These are phyloP conservation scores for Trachops cirrhosus DNA, from an alignment of 2,797 vertebrate genomes.

Conservation along the genomic window DNA sequence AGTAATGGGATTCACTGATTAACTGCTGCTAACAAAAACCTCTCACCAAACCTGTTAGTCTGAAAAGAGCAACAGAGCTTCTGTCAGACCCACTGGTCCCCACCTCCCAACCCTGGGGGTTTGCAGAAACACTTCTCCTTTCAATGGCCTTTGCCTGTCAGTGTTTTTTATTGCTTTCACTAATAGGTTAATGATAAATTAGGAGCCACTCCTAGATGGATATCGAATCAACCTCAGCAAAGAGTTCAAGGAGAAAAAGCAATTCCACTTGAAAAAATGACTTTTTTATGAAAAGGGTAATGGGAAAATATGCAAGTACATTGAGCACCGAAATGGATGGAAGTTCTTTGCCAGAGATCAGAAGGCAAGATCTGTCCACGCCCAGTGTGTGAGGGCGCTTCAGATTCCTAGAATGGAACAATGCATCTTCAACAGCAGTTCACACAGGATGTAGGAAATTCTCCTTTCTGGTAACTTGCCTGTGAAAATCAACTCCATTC, in stretches of 20 bases:
- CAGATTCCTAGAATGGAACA: neutral
- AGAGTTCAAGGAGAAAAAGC: conserved; percentile 82
- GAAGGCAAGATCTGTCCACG: neutral
- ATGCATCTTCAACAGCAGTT: neutral
- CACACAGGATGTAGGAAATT: neutral
- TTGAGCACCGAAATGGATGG: conserved; percentile 58
- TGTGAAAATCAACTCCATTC: neutral
- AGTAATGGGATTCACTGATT: conserved; percentile 83
- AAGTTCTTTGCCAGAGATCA: conserved; percentile 4
- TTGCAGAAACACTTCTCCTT: conserved; percentile 79
- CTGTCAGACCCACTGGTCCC: conserved; percentile 65
- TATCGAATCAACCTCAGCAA: conserved; percentile 71
- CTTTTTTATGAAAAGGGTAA: conserved; percentile 68
- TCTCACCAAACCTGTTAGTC: conserved; percentile 76
- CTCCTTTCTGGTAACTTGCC: conserved; percentile 3
- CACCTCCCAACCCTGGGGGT: conserved; percentile 54
- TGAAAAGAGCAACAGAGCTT: conserved; percentile 71
- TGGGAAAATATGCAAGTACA: conserved; percentile 41
- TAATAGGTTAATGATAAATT: conserved; percentile 81
- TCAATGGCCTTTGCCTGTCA: conserved; percentile 78
- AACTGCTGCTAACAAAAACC: conserved; percentile 84
- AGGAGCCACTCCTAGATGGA: conserved; percentile 76
- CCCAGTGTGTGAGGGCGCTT: neutral
- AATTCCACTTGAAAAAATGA: conserved; percentile 70
- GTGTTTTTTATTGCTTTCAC: conserved; percentile 77